phyloP scores from a whole-genome alignment of 2,888 invertebrate species.

The Limenitis camilla region DNA sequence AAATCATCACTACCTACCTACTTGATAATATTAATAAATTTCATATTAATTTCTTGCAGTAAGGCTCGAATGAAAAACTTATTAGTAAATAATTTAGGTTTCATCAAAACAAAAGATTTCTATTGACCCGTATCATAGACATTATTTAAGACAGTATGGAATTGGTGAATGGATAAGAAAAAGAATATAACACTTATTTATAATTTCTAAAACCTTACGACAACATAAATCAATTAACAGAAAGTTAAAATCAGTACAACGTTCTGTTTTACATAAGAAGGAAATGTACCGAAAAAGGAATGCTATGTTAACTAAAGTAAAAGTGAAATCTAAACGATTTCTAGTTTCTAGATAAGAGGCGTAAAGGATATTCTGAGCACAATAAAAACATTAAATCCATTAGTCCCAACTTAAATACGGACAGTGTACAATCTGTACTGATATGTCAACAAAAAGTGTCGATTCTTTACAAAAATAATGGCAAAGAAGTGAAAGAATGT shows the following conservation, averaged over 20 bases:
- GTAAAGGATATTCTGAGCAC: slow-evolving; percentile 11
- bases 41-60: slow-evolving; percentile 6
- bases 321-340: slow-evolving; percentile 12
- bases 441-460: too few relatives aligned
- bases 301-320: slow-evolving; percentile 7
- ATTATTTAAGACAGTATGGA: too few relatives aligned
- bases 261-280: neutral
- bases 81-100: neutral
- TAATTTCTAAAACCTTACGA: neutral
- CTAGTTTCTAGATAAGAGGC: slow-evolving; percentile 5
- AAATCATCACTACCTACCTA: slow-evolving; percentile 34
- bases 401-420: too few relatives aligned
- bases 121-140: too few relatives aligned
- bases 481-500: too few relatives aligned
- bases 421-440: too few relatives aligned
- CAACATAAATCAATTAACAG: neutral
- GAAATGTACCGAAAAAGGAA: slow-evolving; percentile 6
- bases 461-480: too few relatives aligned
- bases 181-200: neutral
- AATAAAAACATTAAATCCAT: slow-evolving; percentile 4
- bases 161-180: neutral
- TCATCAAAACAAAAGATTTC: neutral
- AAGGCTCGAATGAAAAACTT: neutral
- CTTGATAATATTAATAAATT: slow-evolving; percentile 28
- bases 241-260: neutral